phyloP scores from a whole-genome alignment of 2,797 vertebrate genomes.

The Pogonophryne albipinna region DNA sequence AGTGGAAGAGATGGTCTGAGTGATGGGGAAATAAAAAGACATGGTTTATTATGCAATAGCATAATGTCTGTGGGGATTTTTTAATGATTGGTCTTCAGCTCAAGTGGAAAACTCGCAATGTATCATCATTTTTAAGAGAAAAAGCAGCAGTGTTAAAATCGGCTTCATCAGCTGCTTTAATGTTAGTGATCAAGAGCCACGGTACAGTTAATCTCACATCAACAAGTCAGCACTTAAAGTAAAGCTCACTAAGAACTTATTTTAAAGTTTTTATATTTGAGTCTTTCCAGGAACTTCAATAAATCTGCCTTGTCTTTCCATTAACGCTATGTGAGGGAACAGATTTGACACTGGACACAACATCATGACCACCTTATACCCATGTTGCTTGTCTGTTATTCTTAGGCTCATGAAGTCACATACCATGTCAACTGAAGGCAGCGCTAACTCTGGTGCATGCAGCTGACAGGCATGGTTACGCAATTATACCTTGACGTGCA shows the following conservation, averaged over 20 bases:
- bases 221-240: constrained; percentile 44
- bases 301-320: not conserved
- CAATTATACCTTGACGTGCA: constrained; percentile 37
- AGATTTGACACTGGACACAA: not conserved
- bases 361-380: not conserved
- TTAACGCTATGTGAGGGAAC: not conserved
- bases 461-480: constrained; percentile 48
- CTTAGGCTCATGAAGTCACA: constrained; percentile 23
- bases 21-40: constrained; percentile 63
- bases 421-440: constrained; percentile 31
- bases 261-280: constrained; percentile 14
- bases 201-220: constrained; percentile 57
- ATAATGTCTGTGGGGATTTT: constrained; percentile 60
- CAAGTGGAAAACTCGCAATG: constrained; percentile 57
- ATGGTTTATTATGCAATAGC: constrained; percentile 62
- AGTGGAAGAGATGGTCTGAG: constrained; percentile 44
- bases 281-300: constrained; percentile 17
- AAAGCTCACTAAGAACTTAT: constrained; percentile 19
- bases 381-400: constrained; percentile 35
- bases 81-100: constrained; percentile 43
- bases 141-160: constrained; percentile 24
- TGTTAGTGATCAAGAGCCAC: constrained; percentile 38
- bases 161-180: constrained; percentile 44
- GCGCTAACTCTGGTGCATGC: constrained; percentile 13
- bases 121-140: constrained; percentile 48